Evolutionary conservation across 1,140 invertebrate species (phyloP), one percentile per base, ranked within the genome.

Genomic region (Babylonia areolata): DNA sequence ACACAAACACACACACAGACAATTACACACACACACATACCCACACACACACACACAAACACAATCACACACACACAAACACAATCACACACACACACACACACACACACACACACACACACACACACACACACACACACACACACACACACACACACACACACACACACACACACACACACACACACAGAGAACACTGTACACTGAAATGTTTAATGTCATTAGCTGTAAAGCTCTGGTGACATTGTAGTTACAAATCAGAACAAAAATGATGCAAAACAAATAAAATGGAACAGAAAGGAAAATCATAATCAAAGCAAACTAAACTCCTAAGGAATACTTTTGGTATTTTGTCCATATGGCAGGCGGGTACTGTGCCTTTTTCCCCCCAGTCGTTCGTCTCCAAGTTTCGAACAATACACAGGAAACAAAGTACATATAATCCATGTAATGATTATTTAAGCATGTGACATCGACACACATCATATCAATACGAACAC

Each of bases 281-380:
- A 82, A 90, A 89, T 3, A 90, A 81, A 31, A 90, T 89, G 11
- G 86, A 88, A 86, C 92, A 92, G 87, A 94, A 94, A 0, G 92
- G 94, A 31, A 93, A 93, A 88, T 95, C 94, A 88, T 95, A 95
- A 83, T 95, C 93, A 51, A n/a, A n/a, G 85, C 87, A 91, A 1
- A 94, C 92, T 31, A 94, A 94, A 88, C 94, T 94, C 77, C 94
- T 94, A 35, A 91, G 88, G 46, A 93, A 12, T 51, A 12, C 9
- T 51, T 51, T 51, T 51, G 17, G 9, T 51, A 51, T 51, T 51
- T 51, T 51, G 46, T 51, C n/a, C n/a, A n/a, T n/a, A n/a, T n/a
- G n/a, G n/a, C n/a, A n/a, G n/a, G n/a, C n/a, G n/a, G n/a, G n/a
- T n/a, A n/a, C n/a, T n/a, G n/a, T n/a, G n/a, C n/a, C n/a, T n/a